Base-by-base conservation (phyloP, 1,140 invertebrate genomes). In the Macrocentrus cingulum region DNA sequence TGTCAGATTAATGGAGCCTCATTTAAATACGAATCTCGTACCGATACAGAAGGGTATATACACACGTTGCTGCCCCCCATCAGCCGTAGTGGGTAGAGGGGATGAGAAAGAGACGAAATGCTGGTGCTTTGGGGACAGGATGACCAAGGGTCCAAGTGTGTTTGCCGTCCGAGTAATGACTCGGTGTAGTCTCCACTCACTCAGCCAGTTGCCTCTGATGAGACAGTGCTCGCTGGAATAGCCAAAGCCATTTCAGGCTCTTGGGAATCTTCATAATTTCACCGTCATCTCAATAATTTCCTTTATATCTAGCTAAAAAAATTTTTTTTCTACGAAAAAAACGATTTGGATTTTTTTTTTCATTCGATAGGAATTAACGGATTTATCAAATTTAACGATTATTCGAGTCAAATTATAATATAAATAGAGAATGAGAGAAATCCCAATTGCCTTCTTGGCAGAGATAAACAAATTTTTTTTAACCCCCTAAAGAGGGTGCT, bases 21-120 rank as follows among this genome's bases (percentile, higher is more conserved):
- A 80, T 80, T 80, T 80, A 79, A 80, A 79, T 79, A 79, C 74
- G 78, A 79, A 79, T 80, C 76, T 80, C 71, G 70, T 74, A 70
- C 66, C 71, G 71, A 80, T 79, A 79, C 71, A 74, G 45, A 63
- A n/a, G 63, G 67, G 61, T 49, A 45, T 54, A 60, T 61, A 56
- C 57, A 65, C 51, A 61, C 59, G n/a, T n/a, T n/a, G n/a, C n/a
- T n/a, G n/a, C n/a, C n/a, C n/a, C n/a, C n/a, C n/a, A 63, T 66
- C 57, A 67, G 62, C 39, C 34, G 22, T 39, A 22, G 18, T 22
- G 9, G 13, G 48, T 36, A 34, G 45, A 19, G 42, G 25, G n/a
- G 20, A 15, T 41, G 19, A 25, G 18, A 41, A 22, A 52, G 18
- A 36, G 49, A 34, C 4, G n/a, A n/a, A n/a, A n/a, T 11, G 65